Conservation (phyloP, 2,797 vertebrate species). For the Petrocephalus schoutedeni region DNA sequence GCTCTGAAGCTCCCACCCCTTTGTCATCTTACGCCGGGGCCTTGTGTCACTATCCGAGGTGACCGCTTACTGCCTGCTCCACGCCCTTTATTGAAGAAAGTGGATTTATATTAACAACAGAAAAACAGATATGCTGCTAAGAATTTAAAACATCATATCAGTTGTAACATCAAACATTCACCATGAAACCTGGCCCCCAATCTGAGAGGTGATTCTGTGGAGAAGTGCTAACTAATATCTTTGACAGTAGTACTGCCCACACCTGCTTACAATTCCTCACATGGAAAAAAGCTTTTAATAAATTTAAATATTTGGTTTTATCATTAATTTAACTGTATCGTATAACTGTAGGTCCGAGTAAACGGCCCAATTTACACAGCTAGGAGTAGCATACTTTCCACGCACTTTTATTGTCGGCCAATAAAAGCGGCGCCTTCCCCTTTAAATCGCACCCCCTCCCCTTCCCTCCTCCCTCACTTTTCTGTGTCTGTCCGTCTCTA, state of each 20-base stretch:
- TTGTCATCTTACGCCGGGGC: constrained; percentile 25
- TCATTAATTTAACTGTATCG: not conserved
- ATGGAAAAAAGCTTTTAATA: not conserved
- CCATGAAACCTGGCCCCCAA: not conserved
- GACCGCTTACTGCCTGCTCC: constrained; percentile 15
- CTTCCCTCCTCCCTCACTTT: constrained; percentile 43
- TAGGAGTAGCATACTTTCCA: not conserved
- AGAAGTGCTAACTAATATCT: not conserved
- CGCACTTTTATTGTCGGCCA: constrained; percentile 24
- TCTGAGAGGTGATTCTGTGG: not conserved
- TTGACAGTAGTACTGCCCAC: not conserved
- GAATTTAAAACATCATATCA: not conserved
- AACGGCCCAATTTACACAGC: not conserved
- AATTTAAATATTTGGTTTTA: not conserved
- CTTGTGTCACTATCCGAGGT: constrained; percentile 28
- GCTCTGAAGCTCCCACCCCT: constrained; percentile 23
- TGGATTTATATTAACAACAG: constrained; percentile 5
- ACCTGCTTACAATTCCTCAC: not conserved
- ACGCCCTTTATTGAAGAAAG: not conserved
- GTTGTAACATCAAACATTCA: not conserved
- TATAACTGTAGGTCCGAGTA: not conserved
- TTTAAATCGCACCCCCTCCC: constrained; percentile 54
- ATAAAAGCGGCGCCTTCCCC: constrained; percentile 39
- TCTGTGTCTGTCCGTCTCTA: constrained; percentile 50
- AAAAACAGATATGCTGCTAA: not conserved